Evolutionary conservation across 2,888 invertebrate genomes (phyloP), one percentile per base, ranked within the genome.

Genomic region (Microlaimidae sp.): DNA sequence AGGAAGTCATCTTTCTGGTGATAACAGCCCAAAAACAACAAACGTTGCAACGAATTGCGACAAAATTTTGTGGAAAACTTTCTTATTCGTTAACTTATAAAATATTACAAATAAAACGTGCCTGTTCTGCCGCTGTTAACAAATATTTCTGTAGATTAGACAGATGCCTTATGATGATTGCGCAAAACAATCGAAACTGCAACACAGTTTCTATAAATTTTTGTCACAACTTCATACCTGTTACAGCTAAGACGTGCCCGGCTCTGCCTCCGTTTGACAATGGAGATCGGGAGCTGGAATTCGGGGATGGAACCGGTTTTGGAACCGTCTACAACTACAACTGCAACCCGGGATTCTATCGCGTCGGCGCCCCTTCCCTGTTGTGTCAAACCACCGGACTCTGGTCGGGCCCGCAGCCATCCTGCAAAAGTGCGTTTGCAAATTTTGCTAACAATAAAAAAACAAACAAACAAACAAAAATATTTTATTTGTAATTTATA

Each of bases 351-450:
- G 69, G 69, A 26, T 69, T 65, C 56, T 56, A 60, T 29, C 53
- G 63, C 32, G 60, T 26, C 21, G 90, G 89, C 52, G 82, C 85
- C 46, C 80, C 85, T 0, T 80, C 85, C 1, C 75, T 92, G 23
- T 76, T 85, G 47, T 95, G 95, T 71, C 82, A 85, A 3, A 83
- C 86, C 5, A 82, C 81, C 68, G 92, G 93, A 49, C 79, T 78
- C 42, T 95, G 93, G 95, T 89, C 89, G 67, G 85, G 87, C 62
- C 81, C 84, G 4, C 81, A 83, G 49, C 93, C 93, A 4, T 82
- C 83, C 71, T 95, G 93, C 73, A 82, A 85, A 78, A 86, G 89
- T 89, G n/a, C n/a, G n/a, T n/a, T n/a, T n/a, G n/a, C n/a, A n/a
- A n/a, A n/a, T n/a, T n/a, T n/a, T n/a, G n/a, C n/a, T n/a, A n/a